Percentiles rank a stretch among this genome's conserved stretches.
These are phyloP conservation scores for Crocuta crocuta DNA, from an alignment of 2,113 vertebrate species.

Conservation along the genomic window DNA sequence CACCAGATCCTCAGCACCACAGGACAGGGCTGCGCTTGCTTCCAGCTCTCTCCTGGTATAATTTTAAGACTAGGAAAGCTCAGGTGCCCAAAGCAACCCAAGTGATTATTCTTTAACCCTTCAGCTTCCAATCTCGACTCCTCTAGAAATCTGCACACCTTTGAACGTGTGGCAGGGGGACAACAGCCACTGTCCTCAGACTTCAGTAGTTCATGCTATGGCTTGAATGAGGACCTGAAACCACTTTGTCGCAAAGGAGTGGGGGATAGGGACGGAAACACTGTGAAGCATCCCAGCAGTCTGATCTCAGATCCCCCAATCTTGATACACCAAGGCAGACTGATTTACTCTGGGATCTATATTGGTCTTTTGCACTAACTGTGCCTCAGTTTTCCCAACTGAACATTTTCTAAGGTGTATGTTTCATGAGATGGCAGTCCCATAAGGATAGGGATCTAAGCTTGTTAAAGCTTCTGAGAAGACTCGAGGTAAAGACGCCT, in stretches of 20 bases:
- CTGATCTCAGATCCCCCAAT: not conserved
- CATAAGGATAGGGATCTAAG: not conserved
- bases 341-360: not conserved
- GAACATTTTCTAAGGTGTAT: not conserved
- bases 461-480: not conserved
- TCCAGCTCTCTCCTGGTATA: not conserved
- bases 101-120: not conserved
- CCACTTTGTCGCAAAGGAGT: not conserved
- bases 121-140: not conserved
- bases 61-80: not conserved
- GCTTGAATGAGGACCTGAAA: not conserved
- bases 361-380: not conserved
- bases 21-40: rapidly evolving
- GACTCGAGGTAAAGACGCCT: not conserved
- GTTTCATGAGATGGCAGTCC: not conserved
- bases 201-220: not conserved
- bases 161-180: no score
- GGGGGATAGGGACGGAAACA: not conserved
- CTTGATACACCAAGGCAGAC: not conserved
- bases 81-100: not conserved
- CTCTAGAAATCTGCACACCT: not conserved
- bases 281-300: not conserved
- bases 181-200: not conserved
- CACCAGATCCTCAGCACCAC: not conserved
- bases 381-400: not conserved